phyloP scores from a whole-genome alignment of 1,140 invertebrate species.

The Apis laboriosa region DNA sequence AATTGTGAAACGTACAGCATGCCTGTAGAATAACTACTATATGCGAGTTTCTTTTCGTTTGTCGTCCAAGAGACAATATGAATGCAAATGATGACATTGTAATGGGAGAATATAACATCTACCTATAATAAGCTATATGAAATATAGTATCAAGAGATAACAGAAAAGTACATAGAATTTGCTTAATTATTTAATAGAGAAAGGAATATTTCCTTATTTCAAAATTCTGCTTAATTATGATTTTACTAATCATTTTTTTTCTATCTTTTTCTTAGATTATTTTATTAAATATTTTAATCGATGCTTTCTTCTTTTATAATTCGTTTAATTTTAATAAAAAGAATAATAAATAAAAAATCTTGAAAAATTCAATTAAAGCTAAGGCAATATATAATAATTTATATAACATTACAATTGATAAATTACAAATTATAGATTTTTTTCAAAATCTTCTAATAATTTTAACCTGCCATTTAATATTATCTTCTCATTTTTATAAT shows the following conservation, averaged over 20 bases:
- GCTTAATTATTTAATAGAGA: not conserved
- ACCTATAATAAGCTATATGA: not conserved
- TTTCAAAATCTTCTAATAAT: too few species aligned
- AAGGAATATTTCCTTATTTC: not conserved
- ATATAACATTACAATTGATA: too few species aligned
- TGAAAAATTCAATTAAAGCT: too few species aligned
- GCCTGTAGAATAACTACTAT: not conserved
- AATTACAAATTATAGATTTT: too few species aligned
- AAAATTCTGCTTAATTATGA: not conserved
- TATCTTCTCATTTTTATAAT: too few species aligned
- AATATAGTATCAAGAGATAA: not conserved
- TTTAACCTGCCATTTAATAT: too few species aligned
- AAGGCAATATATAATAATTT: too few species aligned
- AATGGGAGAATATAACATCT: constrained; percentile 34
- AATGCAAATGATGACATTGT: constrained; percentile 43
- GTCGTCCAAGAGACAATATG: constrained; percentile 33
- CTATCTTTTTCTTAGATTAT: not conserved
- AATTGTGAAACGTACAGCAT: constrained; percentile 46
- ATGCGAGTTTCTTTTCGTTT: constrained; percentile 28
- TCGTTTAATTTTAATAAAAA: too few species aligned
- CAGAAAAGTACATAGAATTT: not conserved
- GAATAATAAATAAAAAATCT: too few species aligned
- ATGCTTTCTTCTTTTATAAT: too few species aligned
- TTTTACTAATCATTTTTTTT: not conserved
- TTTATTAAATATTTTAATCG: not conserved